phyloP scores from a whole-genome alignment of 2,797 vertebrate species.

The Cottoperca gobio region DNA sequence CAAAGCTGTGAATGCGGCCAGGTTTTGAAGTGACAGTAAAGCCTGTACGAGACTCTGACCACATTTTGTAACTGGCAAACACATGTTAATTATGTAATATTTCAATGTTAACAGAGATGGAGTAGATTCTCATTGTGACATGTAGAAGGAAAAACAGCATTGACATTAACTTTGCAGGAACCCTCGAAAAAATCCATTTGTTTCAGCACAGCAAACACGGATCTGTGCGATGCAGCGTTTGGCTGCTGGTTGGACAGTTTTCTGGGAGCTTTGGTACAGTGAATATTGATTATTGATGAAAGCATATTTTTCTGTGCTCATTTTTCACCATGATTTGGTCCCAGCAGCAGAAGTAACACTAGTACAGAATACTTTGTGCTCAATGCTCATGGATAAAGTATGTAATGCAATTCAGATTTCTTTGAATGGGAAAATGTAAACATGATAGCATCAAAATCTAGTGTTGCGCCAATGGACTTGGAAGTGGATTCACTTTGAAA shows the following conservation, averaged over 20 bases:
- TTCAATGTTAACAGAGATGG: background rate
- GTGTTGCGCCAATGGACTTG: background rate
- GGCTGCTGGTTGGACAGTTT: constrained; percentile 24
- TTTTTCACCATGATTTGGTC: constrained; percentile 8
- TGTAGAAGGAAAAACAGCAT: background rate
- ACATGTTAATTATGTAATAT: background rate
- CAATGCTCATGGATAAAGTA: background rate
- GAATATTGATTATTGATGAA: constrained; percentile 24
- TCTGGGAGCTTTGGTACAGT: constrained; percentile 1
- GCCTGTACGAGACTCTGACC: background rate
- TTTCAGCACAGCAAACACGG: background rate
- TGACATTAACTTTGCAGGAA: constrained; percentile 19
- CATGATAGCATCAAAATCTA: background rate
- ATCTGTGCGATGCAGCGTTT: background rate
- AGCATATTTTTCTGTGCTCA: background rate
- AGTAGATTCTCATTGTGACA: background rate
- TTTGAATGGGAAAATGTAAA: background rate
- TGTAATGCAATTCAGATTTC: background rate
- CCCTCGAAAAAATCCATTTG: background rate
- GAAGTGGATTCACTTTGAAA: background rate
- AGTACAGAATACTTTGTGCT: background rate
- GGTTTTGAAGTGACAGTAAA: background rate
- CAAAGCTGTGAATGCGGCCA: background rate
- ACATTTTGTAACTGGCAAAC: no score
- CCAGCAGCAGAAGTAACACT: background rate